Conservation (phyloP, 2,888 invertebrate genomes). For the Dicyrtoma fusca region DNA sequence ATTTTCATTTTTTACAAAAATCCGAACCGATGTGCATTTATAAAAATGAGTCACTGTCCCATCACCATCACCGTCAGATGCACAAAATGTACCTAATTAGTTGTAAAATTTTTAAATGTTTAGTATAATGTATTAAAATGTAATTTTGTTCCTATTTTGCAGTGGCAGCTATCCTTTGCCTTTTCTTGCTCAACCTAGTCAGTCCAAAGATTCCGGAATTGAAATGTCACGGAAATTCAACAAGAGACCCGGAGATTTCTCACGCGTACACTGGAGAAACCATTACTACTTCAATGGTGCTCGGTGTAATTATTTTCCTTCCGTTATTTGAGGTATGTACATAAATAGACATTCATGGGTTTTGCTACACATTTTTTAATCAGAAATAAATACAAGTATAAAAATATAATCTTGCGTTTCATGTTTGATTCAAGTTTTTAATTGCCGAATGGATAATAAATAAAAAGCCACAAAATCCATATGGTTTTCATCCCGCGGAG, state of each 20-base stretch:
- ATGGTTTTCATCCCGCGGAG: constrained; percentile 41
- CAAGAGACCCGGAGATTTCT: constrained; percentile 70
- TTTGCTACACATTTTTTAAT: background rate
- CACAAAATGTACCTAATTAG: background rate
- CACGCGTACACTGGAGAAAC: constrained; percentile 72
- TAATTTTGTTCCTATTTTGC: constrained; percentile 24
- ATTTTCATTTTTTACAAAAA: background rate
- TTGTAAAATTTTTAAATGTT: constrained; percentile 2
- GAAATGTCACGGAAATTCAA: constrained; percentile 43
- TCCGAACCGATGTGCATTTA: background rate
- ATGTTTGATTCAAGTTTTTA: constrained; percentile 40
- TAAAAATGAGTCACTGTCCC: background rate
- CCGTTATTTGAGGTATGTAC: constrained; percentile 67
- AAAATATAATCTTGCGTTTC: constrained; percentile 10
- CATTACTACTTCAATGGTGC: constrained; percentile 65
- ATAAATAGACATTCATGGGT: constrained; percentile 48
- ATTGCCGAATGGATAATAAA: constrained; percentile 50
- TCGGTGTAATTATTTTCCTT: constrained; percentile 64
- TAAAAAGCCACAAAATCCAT: constrained; percentile 40
- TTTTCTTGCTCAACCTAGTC: constrained; percentile 48
- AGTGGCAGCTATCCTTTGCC: constrained; percentile 43
- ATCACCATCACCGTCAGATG: too few species aligned
- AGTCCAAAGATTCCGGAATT: constrained; percentile 49
- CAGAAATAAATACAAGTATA: background rate
- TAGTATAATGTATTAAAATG: background rate